A percentile compares a stretch with the other conserved stretches of the same genome.
Conservation (phyloP, 2,797 vertebrate genomes). For the Catharus ustulatus region DNA sequence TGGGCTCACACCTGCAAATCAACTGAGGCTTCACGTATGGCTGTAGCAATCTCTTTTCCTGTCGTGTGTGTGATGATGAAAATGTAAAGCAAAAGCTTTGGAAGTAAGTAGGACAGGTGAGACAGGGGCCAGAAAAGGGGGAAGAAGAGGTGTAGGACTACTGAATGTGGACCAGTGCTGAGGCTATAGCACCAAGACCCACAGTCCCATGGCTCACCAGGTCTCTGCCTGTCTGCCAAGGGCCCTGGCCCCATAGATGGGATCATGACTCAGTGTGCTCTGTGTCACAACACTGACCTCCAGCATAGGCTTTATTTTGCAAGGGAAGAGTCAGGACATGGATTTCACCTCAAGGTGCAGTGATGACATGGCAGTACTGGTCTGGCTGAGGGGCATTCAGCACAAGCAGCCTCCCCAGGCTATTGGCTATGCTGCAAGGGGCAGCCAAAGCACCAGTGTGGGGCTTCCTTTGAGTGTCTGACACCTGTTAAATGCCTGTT, state of each 20-base stretch:
- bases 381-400: not conserved
- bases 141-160: not conserved
- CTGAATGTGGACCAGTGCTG: not conserved
- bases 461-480: not conserved
- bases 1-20: not conserved
- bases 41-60: not conserved
- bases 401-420: not conserved
- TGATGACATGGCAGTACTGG: not conserved
- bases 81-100: not conserved
- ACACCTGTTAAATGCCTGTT: not conserved
- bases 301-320: not conserved
- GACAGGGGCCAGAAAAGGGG: not conserved
- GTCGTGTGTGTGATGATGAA: not conserved
- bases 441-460: not conserved
- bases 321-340: not conserved
- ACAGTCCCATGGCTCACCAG: not conserved
- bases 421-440: not conserved
- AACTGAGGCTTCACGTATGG: not conserved
- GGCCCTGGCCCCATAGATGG: fast-evolving
- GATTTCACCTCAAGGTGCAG: not conserved
- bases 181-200: not conserved
- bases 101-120: not conserved
- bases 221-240: not conserved
- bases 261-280: fast-evolving
- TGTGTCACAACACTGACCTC: not conserved